Evolutionary conservation across 1,140 invertebrate genomes (phyloP), one percentile per base, ranked within the genome.

Genomic region (Drosophila subpulchrella): DNA sequence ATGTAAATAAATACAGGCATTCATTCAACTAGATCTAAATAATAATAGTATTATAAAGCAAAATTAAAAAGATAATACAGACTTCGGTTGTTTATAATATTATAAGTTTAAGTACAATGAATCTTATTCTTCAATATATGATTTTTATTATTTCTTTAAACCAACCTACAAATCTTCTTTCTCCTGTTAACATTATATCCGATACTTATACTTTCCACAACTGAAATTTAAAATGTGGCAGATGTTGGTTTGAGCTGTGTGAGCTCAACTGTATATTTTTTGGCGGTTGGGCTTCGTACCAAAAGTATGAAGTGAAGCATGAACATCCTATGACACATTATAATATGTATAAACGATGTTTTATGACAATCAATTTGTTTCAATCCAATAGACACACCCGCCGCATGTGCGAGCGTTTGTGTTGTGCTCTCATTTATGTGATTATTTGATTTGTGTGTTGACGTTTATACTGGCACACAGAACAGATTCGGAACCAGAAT

Each of bases 351-450:
- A 89, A 89, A 89, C 84, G 84, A 90, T 89, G 81, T 90, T 89
- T 89, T 80, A 89, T 89, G 84, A 89, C 84, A 89, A 89, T 89
- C 84, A 89, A 89, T 89, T 89, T 89, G 84, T 89, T 89, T 89
- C 84, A 89, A 89, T 89, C 84, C 77, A 89, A 89, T 89, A 84
- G 77, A 74, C 84, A 86, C 82, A 83, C 68, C 66, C 65, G 44
- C 20, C 46, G 38, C 46, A 50, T 57, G 57, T 34, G 60, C 42
- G 39, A 46, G 72, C 59, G 75, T 74, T 73, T 20, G 15, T 57
- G 70, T 54, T 77, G 73, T 63, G 81, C 80, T 84, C 84, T 90
- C 84, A 89, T 89, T 89, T 89, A 89, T 89, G 84, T 90, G 85
- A 89, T 89, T 89, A 89, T 89, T 89, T 89, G 85, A 89, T 89